Percentiles rank a stretch among this genome's conserved stretches.
phyloP scores from a whole-genome alignment of 2,888 invertebrate species.

The Pediacus dermestoides region DNA sequence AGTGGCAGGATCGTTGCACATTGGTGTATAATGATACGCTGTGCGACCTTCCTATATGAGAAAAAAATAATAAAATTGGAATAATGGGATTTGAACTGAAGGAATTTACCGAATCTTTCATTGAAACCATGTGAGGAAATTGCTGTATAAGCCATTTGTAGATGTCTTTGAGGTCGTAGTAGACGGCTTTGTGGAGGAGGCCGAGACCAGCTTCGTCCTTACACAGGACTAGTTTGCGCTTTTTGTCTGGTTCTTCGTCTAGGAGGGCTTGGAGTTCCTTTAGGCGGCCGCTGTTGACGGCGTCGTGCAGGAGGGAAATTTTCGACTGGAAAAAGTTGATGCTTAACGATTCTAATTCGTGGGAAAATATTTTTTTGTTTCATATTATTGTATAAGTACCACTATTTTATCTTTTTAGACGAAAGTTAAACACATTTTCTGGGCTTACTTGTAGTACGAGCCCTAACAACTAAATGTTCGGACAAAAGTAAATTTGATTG shows the following conservation, averaged over 20 bases:
- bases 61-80: constrained; percentile 8
- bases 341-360: no score
- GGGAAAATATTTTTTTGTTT: no score
- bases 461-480: no score
- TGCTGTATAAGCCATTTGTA: constrained; percentile 67
- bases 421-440: no score
- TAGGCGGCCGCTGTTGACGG: constrained; percentile 70
- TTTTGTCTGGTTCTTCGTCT: constrained; percentile 47
- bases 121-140: constrained; percentile 62
- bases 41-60: constrained; percentile 61
- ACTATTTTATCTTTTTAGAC: no score
- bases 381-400: no score
- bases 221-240: constrained; percentile 57
- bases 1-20: constrained; percentile 56
- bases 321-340: constrained; percentile 63
- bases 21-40: constrained; percentile 64
- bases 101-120: constrained; percentile 66
- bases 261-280: constrained; percentile 60
- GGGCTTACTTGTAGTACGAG: no score
- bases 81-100: not conserved
- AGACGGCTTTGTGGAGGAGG: constrained; percentile 76
- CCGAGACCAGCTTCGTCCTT: constrained; percentile 69
- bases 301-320: constrained; percentile 72
- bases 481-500: no score
- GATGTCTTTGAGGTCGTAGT: constrained; percentile 69